Base-by-base conservation (phyloP, 2,797 vertebrate genomes). In the Gallinago stenura region DNA sequence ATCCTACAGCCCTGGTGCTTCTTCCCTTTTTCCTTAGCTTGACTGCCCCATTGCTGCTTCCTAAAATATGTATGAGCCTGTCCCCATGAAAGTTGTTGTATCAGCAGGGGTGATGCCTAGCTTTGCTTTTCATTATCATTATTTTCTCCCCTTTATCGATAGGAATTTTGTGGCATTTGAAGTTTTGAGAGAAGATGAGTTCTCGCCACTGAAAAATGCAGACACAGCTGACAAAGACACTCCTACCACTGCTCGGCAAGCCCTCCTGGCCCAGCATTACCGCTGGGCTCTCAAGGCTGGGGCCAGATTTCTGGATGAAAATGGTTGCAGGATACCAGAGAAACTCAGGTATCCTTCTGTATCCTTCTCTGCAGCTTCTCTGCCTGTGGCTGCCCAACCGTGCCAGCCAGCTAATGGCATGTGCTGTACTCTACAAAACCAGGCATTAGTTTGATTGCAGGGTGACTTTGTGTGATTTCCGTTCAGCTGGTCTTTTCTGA, bases 81-180 rank as follows among this genome's bases (percentile, higher is more conserved):
- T 86, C 9, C 45, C n/a, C 5, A 2, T 33, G 12, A n/a, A n/a
- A 48, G 16, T 21, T 65, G 33, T 60, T 68, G 22, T 28, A 41
- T 50, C 60, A 62, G 10, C 19, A 28, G 60, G 41, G 24, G 35
- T 85, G 39, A 73, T 75, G 35, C 28, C 22, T 43, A 45, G 11
- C 60, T 85, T 71, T 88, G n/a, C 8, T 91, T 95, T 73, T 75
- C 50, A 53, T 64, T 64, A 57, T 68, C 16, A 3, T 30, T 75
- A 4, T 85, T 79, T 66, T 85, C 68, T 92, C 61, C 57, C 39
- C 21, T 93, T 73, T 81, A 18, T 72, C 31, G 25, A 15, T 94
- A 99, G 99, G 97, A 99, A 98, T 89, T 99, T 99, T 46, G 99
- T 99, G 37, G 99, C 96, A 16, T 99, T 99, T 76, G 99, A 99